These are phyloP conservation scores for Rhopalosiphum maidis DNA, from an alignment of 1,140 invertebrate species.

Conservation along the genomic window DNA sequence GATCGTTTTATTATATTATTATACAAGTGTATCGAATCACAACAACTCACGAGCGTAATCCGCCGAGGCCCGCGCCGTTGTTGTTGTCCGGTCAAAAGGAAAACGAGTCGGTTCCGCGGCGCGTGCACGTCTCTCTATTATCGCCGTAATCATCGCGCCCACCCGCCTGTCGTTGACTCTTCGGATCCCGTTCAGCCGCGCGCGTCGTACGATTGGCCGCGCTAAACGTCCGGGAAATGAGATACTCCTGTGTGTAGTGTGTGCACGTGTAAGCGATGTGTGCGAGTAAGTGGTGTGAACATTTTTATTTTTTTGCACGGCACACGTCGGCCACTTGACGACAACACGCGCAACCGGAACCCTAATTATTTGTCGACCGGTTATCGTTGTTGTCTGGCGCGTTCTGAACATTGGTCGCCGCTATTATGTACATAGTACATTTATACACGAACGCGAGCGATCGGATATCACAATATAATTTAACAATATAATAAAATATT, in stretches of 20 bases:
- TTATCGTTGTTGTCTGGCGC: not conserved
- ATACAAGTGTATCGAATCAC: conserved; percentile 15
- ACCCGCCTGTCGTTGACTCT: not conserved
- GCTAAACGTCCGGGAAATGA: conserved; percentile 37
- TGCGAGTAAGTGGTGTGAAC: not conserved
- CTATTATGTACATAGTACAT: not conserved
- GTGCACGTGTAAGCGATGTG: not conserved
- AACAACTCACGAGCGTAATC: conserved; percentile 16
- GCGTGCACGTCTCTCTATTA: conserved; percentile 1
- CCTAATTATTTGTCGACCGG: conserved; percentile 41
- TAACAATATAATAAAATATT: not conserved
- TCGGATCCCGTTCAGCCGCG: not conserved
- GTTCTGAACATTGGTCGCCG: not conserved
- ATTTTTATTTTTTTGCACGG: conserved; percentile 6
- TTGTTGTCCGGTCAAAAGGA: conserved; percentile 40
- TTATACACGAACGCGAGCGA: not conserved
- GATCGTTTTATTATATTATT: not conserved
- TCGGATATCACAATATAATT: not conserved
- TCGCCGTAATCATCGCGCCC: not conserved
- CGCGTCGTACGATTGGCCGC: not conserved
- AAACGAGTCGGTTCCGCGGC: not conserved
- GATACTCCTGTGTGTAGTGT: conserved; percentile 30
- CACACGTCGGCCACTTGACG: conserved; percentile 14
- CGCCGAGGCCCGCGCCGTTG: conserved; percentile 18
- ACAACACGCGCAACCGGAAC: conserved; percentile 36